Base-by-base conservation (phyloP, 1,140 invertebrate species). In the Scaptomyza montana region DNA sequence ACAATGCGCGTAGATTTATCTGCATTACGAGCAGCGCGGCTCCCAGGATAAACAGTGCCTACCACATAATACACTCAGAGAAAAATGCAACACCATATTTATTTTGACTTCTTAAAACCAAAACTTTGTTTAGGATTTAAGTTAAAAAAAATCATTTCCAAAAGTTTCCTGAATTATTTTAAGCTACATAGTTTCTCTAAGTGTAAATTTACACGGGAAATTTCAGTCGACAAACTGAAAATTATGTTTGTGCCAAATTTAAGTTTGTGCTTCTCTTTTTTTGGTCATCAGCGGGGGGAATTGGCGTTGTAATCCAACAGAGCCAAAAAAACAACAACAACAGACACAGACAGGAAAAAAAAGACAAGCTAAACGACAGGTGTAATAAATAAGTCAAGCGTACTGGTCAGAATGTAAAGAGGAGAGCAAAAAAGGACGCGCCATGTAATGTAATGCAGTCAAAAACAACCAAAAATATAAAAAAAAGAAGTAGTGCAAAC, bases 231-330 rank as follows among this genome's bases (percentile, higher is more conserved):
- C 68, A 79, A 89, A 87, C 84, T 87, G 79, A 77, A 89, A 86
- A 86, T 86, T 89, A 86, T 87, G 84, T 89, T 89, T 87, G 82
- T 87, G 76, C 79, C 84, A 78, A 89, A 89, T 87, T 89, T 82
- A 68, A 89, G 82, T 74, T 36, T 77, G 50, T 43, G 66, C 28
- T 74, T 25, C 46, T 66, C 59, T 43, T 54, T 61, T 71, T 62
- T 78, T 63, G 75, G 75, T 63, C 75, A 71, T 55, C 45, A 41
- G 10, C 39, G 39, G 4, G 5, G 65, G 49, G 68, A 47, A 68
- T 73, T 62, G 76, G 51, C 55, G 45, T 56, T 55, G 67, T 76
- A 79, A 63, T 79, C 67, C 76, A 63, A 72, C 60, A 53, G 72
- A 21, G 55, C 46, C 68, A 75, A 76, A 76, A 28, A 59, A 78